Evolutionary conservation across 2,888 invertebrate species (phyloP).

Genomic region (Eupeodes latifasciatus): DNA sequence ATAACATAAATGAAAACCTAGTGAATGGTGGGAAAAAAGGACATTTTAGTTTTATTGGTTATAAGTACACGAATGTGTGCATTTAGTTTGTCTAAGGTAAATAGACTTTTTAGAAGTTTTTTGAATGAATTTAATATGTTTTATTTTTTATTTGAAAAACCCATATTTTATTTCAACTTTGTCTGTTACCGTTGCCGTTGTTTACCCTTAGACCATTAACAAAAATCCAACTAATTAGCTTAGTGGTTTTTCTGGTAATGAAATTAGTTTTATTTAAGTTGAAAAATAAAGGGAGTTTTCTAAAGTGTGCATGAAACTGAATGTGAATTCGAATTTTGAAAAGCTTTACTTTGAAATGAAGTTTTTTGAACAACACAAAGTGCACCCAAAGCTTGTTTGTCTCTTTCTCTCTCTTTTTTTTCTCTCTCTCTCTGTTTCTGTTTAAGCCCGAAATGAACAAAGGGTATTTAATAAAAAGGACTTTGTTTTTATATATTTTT

Average conservation of each 20-base stretch:
- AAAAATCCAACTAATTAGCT: constrained; percentile 21
- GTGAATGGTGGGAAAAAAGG: no score
- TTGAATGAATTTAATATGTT: no score
- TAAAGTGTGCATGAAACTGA: not conserved
- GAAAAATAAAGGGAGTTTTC: not conserved
- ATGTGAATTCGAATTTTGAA: constrained; percentile 5
- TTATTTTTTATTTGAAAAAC: not conserved
- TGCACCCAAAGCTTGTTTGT: constrained; percentile 10
- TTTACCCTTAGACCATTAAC: constrained; percentile 9
- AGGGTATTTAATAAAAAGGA: not conserved
- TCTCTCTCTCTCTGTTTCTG: not conserved
- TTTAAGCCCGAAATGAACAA: not conserved
- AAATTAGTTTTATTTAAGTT: constrained; percentile 29
- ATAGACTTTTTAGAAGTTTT: no score
- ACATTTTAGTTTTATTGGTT: no score
- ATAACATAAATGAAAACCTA: no score
- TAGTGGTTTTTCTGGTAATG: constrained; percentile 21
- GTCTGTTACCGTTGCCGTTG: not conserved
- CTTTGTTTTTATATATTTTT: constrained; percentile 1
- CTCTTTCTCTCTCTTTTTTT: no score
- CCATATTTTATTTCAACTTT: not conserved
- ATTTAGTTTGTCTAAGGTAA: no score
- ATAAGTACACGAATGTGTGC: no score
- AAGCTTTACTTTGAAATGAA: no score
- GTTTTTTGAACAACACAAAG: not conserved